Percentiles rank a stretch among this genome's conserved stretches.
phyloP scores from a whole-genome alignment of 1,140 invertebrate species.

The Thaumetopoea pityocampa region DNA sequence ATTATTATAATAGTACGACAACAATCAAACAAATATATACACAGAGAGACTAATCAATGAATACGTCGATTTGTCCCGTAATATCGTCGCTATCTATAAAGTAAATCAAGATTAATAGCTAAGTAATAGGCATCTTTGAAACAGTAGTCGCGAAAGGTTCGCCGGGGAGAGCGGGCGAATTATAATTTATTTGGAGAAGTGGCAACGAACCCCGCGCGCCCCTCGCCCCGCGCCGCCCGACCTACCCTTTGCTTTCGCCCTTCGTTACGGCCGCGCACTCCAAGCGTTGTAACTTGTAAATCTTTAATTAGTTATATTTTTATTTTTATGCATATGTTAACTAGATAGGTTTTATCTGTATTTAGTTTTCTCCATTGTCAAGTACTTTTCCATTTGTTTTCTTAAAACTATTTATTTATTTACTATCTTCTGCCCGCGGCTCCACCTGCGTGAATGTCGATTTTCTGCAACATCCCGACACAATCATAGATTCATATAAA shows the following conservation, averaged over 20 bases:
- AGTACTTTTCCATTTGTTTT: neutral
- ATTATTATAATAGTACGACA: constrained; percentile 1
- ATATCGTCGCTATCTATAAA: constrained; percentile 16
- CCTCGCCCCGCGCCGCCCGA: constrained; percentile 37
- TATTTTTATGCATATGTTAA: neutral
- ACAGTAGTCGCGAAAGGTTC: constrained; percentile 50
- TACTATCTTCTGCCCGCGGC: too few species aligned
- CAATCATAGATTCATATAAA: too few species aligned
- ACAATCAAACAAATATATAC: constrained; percentile 5
- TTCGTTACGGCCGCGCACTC: constrained; percentile 59
- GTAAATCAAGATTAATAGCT: constrained; percentile 35
- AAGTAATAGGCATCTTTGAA: constrained; percentile 35
- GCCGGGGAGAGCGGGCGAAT: constrained; percentile 54
- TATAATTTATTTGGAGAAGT: constrained; percentile 76
- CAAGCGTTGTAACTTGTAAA: constrained; percentile 50
- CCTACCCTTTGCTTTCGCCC: constrained; percentile 75
- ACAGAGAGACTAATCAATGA: constrained; percentile 3
- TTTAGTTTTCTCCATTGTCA: too few species aligned
- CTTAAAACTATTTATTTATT: too few species aligned
- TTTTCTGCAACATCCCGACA: too few species aligned
- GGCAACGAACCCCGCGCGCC: constrained; percentile 56
- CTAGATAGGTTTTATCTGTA: neutral
- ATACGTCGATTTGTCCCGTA: constrained; percentile 3
- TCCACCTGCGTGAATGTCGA: too few species aligned
- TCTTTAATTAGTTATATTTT: neutral